These are phyloP conservation scores for Microcebus griseorufus DNA, from an alignment of 2,113 vertebrate genomes.

Conservation along the genomic window DNA sequence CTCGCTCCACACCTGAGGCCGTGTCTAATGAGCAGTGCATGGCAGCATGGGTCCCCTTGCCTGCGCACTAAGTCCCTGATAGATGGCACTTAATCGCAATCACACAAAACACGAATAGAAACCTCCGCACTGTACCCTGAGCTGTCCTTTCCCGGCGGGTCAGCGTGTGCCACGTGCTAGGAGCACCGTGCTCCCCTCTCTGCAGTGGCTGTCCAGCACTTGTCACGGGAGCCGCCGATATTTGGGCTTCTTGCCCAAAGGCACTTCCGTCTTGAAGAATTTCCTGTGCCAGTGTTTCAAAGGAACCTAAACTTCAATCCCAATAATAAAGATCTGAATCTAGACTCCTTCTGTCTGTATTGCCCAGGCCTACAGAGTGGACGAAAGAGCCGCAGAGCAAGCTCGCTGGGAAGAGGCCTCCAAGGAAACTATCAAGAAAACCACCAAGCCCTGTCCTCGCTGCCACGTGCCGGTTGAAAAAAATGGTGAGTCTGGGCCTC, in stretches of 20 bases:
- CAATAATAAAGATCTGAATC: fast-evolving
- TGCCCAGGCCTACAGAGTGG: conserved; percentile 87
- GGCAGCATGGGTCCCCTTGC: fast-evolving
- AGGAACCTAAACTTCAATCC: not conserved
- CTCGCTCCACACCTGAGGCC: fast-evolving
- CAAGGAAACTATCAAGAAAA: conserved; percentile 89
- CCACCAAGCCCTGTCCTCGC: conserved; percentile 91
- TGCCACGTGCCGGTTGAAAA: conserved; percentile 93
- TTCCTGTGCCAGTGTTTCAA: not conserved
- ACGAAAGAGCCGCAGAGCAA: conserved; percentile 86
- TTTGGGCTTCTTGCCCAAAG: not conserved
- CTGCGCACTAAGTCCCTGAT: fast-evolving
- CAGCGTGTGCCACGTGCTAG: not conserved
- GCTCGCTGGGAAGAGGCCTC: conserved; percentile 93
- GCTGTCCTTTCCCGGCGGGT: not conserved
- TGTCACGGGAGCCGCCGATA: not conserved
- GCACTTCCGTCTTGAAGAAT: not conserved
- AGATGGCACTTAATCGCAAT: not conserved
- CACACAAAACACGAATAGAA: not conserved
- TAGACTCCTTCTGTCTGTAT: not conserved
- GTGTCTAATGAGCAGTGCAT: fast-evolving
- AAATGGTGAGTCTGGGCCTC: conserved; percentile 83
- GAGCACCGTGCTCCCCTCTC: fast-evolving
- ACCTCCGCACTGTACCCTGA: not conserved
- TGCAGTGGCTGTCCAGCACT: too few species aligned